A percentile compares a stretch with the other conserved stretches of the same genome.
These are phyloP conservation scores for Galerucella calmariensis DNA, from an alignment of 2,888 invertebrate species.

Conservation along the genomic window DNA sequence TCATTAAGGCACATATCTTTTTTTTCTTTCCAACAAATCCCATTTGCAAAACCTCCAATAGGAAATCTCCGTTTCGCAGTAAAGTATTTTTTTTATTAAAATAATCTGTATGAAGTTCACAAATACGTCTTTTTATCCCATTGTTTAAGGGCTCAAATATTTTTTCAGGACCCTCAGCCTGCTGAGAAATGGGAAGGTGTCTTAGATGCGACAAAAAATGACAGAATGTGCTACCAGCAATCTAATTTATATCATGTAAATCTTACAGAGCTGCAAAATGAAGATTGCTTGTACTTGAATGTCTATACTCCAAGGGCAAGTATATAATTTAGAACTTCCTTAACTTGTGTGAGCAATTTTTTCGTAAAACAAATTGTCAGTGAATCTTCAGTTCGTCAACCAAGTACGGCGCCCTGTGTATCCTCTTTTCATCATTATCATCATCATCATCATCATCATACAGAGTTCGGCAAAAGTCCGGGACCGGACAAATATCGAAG, in stretches of 20 bases:
- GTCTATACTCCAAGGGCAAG: constrained; percentile 47
- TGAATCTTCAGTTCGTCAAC: too few relatives aligned
- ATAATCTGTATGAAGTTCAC: background rate
- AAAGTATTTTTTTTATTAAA: background rate
- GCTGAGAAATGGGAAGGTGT: constrained; percentile 34
- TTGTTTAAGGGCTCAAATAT: background rate
- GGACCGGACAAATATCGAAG: too few relatives aligned
- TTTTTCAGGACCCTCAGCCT: constrained; percentile 35
- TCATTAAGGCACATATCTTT: constrained; percentile 29
- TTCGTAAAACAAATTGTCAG: too few relatives aligned
- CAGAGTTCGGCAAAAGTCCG: too few relatives aligned
- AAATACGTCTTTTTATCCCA: too few relatives aligned
- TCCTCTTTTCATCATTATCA: too few relatives aligned
- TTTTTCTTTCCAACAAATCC: constrained; percentile 34
- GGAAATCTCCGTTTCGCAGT: constrained; percentile 32
- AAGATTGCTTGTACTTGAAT: constrained; percentile 48
- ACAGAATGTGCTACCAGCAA: constrained; percentile 30
- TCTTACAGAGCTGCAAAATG: constrained; percentile 33
- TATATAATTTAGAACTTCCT: background rate
- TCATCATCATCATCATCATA: too few relatives aligned
- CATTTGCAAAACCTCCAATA: constrained; percentile 34
- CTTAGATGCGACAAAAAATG: constrained; percentile 30
- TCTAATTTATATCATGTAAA: constrained; percentile 13
- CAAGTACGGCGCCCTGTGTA: too few relatives aligned
- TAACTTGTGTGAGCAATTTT: too few relatives aligned